These are phyloP conservation scores for Halichoerus grypus DNA, from an alignment of 2,113 vertebrate species.

Conservation along the genomic window DNA sequence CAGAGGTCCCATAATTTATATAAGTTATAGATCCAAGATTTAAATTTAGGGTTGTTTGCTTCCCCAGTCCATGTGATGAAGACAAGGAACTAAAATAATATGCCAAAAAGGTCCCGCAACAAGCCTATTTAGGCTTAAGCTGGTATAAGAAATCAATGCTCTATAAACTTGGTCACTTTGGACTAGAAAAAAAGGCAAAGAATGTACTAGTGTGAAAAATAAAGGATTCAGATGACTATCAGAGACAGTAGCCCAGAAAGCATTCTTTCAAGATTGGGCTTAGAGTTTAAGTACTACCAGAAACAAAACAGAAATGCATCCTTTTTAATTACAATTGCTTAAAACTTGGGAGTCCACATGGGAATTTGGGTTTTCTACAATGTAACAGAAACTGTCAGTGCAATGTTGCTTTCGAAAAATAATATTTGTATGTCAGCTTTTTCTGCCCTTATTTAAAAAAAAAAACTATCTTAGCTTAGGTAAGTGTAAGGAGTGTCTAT, in stretches of 20 bases:
- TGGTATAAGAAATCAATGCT: slow-evolving; percentile 40
- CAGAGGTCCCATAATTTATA: neutral
- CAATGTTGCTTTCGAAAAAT: slow-evolving; percentile 44
- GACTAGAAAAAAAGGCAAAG: slow-evolving; percentile 65
- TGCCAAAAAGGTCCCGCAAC: neutral
- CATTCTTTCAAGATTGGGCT: slow-evolving; percentile 32
- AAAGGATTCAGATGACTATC: slow-evolving; percentile 72
- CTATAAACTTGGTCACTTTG: slow-evolving; percentile 60
- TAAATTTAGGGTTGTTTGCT: slow-evolving; percentile 25
- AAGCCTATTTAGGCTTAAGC: slow-evolving; percentile 18
- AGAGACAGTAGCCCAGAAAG: slow-evolving; percentile 66
- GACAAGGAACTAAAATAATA: slow-evolving; percentile 24
- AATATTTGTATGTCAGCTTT: neutral
- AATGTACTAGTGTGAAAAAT: slow-evolving; percentile 67
- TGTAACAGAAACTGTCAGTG: slow-evolving; percentile 28
- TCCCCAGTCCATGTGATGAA: neutral
- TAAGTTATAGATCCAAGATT: slow-evolving; percentile 28
- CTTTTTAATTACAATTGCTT: slow-evolving; percentile 34
- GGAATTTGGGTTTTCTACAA: slow-evolving; percentile 50
- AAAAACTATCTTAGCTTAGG: neutral
- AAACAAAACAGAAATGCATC: slow-evolving; percentile 18
- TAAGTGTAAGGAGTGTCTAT: neutral
- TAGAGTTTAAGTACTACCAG: neutral
- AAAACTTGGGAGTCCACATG: slow-evolving; percentile 46
- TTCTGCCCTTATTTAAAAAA: neutral